Conservation (phyloP, 1,140 invertebrate species). For the Heliothis virescens region DNA sequence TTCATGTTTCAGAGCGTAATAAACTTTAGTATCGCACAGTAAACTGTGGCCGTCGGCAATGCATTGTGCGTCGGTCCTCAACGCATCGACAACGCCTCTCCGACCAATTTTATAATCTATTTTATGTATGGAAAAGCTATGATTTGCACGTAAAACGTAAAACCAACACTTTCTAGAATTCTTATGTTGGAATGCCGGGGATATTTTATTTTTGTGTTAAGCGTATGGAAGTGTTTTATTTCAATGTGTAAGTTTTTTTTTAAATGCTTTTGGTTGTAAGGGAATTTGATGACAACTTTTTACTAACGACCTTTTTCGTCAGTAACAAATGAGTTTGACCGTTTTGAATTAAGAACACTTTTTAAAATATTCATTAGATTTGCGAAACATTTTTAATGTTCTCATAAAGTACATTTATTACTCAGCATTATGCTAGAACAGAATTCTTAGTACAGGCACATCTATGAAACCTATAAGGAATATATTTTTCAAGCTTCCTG, state of each 20-base stretch:
- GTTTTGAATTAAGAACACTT: no score
- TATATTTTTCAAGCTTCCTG: conserved; percentile 39
- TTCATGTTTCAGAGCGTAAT: conserved; percentile 60
- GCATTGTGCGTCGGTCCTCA: conserved; percentile 58
- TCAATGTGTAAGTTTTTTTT: neutral
- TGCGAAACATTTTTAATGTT: neutral
- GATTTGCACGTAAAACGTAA: conserved; percentile 33
- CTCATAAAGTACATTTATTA: neutral
- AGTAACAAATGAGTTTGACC: no score
- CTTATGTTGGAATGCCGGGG: neutral
- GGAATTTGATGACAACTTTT: no score
- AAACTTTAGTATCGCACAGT: conserved; percentile 68
- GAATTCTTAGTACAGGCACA: conserved; percentile 24
- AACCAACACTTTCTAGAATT: conserved; percentile 22
- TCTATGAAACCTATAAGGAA: conserved; percentile 22
- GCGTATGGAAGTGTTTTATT: neutral
- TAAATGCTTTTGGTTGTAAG: neutral
- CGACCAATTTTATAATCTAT: conserved; percentile 52
- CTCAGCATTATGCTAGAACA: neutral
- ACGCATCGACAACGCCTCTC: conserved; percentile 55
- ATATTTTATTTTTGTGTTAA: neutral
- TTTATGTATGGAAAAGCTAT: conserved; percentile 44
- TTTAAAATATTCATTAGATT: neutral
- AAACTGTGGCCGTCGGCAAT: conserved; percentile 62
- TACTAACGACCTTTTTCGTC: no score